Conservation (phyloP, 2,797 vertebrate genomes). For the Smutsia temminckii region DNA sequence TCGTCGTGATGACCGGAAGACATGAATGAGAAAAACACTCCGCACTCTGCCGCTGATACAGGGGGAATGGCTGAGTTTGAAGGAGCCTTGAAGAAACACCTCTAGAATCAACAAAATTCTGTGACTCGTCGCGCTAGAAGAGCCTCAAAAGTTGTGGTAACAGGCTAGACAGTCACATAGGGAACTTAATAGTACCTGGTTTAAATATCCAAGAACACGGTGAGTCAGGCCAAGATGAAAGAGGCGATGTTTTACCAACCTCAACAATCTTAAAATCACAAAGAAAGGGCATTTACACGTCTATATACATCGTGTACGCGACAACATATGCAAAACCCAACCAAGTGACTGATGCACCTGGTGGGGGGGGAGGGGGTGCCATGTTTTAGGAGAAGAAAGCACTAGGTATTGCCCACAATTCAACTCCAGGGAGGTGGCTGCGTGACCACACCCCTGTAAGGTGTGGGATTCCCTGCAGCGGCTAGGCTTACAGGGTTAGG, state of each 20-base stretch:
- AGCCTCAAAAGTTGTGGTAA: neutral
- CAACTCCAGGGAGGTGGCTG: neutral
- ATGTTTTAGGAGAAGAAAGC: neutral
- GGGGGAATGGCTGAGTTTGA: neutral
- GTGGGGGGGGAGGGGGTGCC: neutral
- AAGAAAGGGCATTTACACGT: neutral
- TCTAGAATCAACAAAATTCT: constrained; percentile 44
- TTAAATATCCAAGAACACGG: neutral
- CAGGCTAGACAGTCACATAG: neutral
- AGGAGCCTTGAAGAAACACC: neutral
- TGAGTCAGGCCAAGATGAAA: neutral
- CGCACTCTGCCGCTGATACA: neutral
- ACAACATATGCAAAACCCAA: neutral
- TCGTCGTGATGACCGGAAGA: constrained; percentile 27
- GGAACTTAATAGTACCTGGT: neutral
- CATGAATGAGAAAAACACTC: constrained; percentile 32
- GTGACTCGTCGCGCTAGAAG: neutral
- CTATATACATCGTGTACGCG: neutral
- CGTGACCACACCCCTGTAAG: neutral
- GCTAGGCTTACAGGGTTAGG: neutral
- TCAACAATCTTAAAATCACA: constrained; percentile 16
- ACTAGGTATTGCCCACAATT: neutral
- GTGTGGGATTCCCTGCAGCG: neutral
- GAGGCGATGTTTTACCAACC: neutral
- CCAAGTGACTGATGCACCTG: neutral